These are phyloP conservation scores for Magallana ariakensis DNA, from an alignment of 1,140 invertebrate genomes.

Conservation along the genomic window DNA sequence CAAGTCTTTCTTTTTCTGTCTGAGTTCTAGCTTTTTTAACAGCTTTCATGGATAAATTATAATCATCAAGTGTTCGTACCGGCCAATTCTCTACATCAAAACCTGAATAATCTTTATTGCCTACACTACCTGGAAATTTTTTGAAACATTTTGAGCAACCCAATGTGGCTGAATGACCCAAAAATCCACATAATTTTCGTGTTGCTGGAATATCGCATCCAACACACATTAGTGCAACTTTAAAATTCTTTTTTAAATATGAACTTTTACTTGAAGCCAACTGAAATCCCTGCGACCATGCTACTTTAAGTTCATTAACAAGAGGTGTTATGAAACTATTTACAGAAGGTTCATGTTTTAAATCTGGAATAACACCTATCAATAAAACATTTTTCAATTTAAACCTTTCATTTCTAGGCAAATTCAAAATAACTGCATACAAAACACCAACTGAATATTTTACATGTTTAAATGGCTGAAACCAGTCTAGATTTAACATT, in stretches of 20 bases:
- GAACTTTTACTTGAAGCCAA: neutral
- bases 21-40: slow-evolving; percentile 38
- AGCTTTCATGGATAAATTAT: neutral
- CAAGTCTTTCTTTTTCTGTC: slow-evolving; percentile 34
- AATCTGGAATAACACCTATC: slow-evolving; percentile 49
- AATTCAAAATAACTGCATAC: slow-evolving; percentile 36
- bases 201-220: slow-evolving; percentile 58
- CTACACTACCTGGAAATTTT: slow-evolving; percentile 38
- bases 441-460: slow-evolving; percentile 54
- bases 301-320: slow-evolving; percentile 47
- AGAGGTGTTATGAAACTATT: slow-evolving; percentile 46
- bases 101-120: slow-evolving; percentile 42
- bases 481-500: slow-evolving; percentile 50
- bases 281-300: slow-evolving; percentile 45
- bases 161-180: slow-evolving; percentile 50
- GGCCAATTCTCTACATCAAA: slow-evolving; percentile 32
- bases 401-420: slow-evolving; percentile 35
- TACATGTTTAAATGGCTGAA: slow-evolving; percentile 46
- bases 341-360: slow-evolving; percentile 48
- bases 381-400: slow-evolving; percentile 39
- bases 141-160: slow-evolving; percentile 54
- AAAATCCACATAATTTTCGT: slow-evolving; percentile 57
- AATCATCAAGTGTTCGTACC: neutral
- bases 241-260: neutral
- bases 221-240: slow-evolving; percentile 52